Evolutionary conservation across 30 jellyfish, hydroid and myxozoan species (phyloP), one percentile per base, ranked within the genome.

Genomic region (Rhopilema esculentum): DNA sequence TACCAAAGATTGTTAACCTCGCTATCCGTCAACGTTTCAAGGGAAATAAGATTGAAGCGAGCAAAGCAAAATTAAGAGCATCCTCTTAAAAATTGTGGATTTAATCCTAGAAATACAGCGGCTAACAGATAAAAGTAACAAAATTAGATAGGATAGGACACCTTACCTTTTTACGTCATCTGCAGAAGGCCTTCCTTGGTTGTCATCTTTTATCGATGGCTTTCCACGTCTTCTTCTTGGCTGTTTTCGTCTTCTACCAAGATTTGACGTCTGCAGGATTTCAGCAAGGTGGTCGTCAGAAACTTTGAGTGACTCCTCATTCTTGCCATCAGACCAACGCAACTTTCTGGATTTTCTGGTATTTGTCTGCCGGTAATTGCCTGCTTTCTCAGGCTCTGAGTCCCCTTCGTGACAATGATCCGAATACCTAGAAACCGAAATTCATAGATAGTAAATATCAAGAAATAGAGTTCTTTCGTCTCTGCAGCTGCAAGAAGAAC

Each of bases 291-390:
- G 69, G 27, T 31, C 12, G 27, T 33, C n/a, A 22, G 49, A 65
- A 8, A 68, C 17, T 30, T 33, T 33, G 16, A 40, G 4, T 24
- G 33, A 27, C 1, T 15, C 64, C 40, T n/a, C 64, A 28, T 70
- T 27, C 17, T 12, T 27, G 1, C 25, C 84, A 16, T 73, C 84
- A 16, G 84, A 73, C 84, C 84, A 73, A 31, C 40, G 84, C 49
- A 73, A 32, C 40, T 40, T 73, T 22, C 69, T 73, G 12, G 84
- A 73, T 21, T 40, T 73, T 16, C 84, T 27, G 51, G 84, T 73
- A 49, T 40, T 73, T 64, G 69, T 15, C 27, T 18, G 19, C 23
- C 51, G 69, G 9, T 23, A 8, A 19, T 17, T 40, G 48, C 40
- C 1, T 6, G 57, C 57, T 40, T 40, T 12, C 6, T 40, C 57